These are phyloP conservation scores for Sinelater perroti DNA, from an alignment of 2,888 invertebrate species.

Conservation along the genomic window DNA sequence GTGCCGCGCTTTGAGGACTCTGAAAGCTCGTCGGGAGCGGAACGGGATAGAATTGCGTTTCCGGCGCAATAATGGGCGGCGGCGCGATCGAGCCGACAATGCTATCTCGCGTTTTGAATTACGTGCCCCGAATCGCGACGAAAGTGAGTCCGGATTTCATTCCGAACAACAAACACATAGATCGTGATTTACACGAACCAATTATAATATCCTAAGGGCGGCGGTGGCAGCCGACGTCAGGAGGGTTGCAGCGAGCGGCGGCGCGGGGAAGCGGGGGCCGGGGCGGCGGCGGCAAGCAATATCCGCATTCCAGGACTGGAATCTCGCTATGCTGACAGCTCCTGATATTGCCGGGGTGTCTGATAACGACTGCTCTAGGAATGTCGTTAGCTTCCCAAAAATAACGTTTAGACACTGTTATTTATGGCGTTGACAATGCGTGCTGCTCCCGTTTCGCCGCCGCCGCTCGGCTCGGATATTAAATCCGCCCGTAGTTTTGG, in stretches of 20 bases:
- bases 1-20: constrained; percentile 15
- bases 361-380: constrained; percentile 60
- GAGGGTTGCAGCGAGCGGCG: constrained; percentile 38
- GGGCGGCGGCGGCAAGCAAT: constrained; percentile 57
- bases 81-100: constrained; percentile 11
- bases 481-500: constrained; percentile 53
- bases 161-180: constrained; percentile 37
- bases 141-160: constrained; percentile 37
- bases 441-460: constrained; percentile 39
- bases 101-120: constrained; percentile 7
- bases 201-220: constrained; percentile 48
- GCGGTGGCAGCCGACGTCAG: constrained; percentile 37
- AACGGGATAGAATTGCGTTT: constrained; percentile 4
- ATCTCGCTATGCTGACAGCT: constrained; percentile 49
- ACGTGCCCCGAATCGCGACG: constrained; percentile 24
- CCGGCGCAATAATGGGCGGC: constrained; percentile 4
- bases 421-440: constrained; percentile 57
- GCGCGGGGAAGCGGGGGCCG: constrained; percentile 44
- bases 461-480: constrained; percentile 52
- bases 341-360: constrained; percentile 54
- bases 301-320: constrained; percentile 60
- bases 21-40: neutral
- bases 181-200: constrained; percentile 50
- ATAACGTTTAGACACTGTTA: constrained; percentile 61
- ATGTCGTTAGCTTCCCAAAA: constrained; percentile 62